Evolutionary conservation across 2,888 invertebrate species (phyloP).

Genomic region (Chironomus riparius): DNA sequence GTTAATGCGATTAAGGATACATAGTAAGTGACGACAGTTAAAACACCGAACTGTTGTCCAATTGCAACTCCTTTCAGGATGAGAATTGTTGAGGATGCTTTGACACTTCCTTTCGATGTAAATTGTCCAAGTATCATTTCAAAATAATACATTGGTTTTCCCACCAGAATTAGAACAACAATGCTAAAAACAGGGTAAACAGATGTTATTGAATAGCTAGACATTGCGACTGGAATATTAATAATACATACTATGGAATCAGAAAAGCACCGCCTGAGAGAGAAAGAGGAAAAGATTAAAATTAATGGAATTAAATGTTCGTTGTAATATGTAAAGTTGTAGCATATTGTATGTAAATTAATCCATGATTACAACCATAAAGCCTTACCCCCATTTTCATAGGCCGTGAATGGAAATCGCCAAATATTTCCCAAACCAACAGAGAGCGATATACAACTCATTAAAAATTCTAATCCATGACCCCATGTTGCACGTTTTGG

Average conservation of each 20-base stretch:
- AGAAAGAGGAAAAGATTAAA: background rate
- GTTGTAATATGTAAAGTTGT: too few species aligned
- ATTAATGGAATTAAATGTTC: too few species aligned
- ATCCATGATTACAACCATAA: background rate
- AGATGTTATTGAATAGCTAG: too few species aligned
- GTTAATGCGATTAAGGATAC: slow-evolving; percentile 65
- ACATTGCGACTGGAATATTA: background rate
- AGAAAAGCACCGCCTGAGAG: slow-evolving; percentile 18
- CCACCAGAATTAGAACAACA: slow-evolving; percentile 53
- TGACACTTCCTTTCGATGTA: slow-evolving; percentile 57
- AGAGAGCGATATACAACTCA: slow-evolving; percentile 18
- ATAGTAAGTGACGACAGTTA: slow-evolving; percentile 65
- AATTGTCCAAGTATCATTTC: slow-evolving; percentile 68
- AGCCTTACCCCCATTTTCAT: slow-evolving; percentile 9
- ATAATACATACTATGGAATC: slow-evolving; percentile 13
- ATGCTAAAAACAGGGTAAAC: slow-evolving; percentile 41
- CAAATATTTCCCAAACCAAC: slow-evolving; percentile 25
- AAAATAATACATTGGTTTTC: slow-evolving; percentile 61
- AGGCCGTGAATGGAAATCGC: slow-evolving; percentile 20
- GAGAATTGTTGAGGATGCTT: slow-evolving; percentile 39
- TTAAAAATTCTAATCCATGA: slow-evolving; percentile 7
- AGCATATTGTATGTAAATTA: background rate
- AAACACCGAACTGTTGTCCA: slow-evolving; percentile 53
- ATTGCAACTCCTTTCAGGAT: slow-evolving; percentile 52
- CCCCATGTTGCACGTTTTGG: slow-evolving; percentile 2